These are phyloP conservation scores for Ctenopoma multispine DNA, from an alignment of 2,797 vertebrate genomes.

Conservation along the genomic window DNA sequence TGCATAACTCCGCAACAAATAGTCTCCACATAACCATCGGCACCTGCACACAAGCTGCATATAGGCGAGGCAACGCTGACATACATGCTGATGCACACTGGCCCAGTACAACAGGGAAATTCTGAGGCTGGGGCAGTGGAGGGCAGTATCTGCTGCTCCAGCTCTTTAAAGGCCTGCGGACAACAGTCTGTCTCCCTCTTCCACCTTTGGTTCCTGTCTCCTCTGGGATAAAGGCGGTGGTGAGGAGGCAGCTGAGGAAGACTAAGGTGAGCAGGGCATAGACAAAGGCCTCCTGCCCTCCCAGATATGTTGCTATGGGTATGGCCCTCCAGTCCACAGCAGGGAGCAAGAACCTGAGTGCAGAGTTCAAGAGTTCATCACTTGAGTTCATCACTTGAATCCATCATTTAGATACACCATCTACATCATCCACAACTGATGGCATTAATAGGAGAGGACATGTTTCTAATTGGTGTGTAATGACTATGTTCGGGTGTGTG, in stretches of 20 bases:
- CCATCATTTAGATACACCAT: background rate
- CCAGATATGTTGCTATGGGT: constrained; percentile 9
- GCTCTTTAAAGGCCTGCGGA: background rate
- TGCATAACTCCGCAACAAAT: constrained; percentile 81
- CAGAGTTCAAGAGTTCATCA: background rate
- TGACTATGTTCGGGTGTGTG: background rate
- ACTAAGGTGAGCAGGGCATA: background rate
- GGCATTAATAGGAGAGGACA: no score
- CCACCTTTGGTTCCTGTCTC: background rate
- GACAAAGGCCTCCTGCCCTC: constrained; percentile 23
- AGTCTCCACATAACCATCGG: constrained; percentile 11
- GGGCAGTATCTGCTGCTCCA: background rate
- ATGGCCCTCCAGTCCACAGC: constrained; percentile 24
- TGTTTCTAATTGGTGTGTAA: background rate
- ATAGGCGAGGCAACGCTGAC: background rate
- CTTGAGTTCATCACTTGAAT: background rate
- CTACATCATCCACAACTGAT: no score
- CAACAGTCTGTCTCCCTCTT: no score
- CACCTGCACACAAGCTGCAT: background rate
- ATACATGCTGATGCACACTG: background rate
- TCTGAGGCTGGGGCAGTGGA: background rate
- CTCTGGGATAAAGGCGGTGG: constrained; percentile 12
- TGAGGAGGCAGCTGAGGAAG: constrained; percentile 14
- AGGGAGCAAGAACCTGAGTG: constrained; percentile 15
- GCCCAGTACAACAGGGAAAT: background rate